A percentile compares a stretch with the other conserved stretches of the same genome.
phyloP scores from a whole-genome alignment of 1,140 invertebrate species.

The Drosophila takahashii region DNA sequence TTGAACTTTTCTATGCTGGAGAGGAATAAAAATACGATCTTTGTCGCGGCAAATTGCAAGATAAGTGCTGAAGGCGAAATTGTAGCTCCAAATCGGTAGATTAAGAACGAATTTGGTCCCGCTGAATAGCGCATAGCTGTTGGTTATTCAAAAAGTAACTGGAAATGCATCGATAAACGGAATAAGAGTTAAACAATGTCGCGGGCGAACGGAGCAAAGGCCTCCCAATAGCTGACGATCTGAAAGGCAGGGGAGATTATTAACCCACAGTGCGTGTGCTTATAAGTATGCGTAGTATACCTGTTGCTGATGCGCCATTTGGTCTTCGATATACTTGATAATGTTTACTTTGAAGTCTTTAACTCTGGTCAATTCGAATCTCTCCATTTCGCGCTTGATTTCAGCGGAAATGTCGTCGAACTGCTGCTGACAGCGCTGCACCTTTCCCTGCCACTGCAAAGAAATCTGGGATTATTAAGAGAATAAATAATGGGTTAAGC shows the following conservation, averaged over 20 bases:
- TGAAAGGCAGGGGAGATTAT: constrained; percentile 79
- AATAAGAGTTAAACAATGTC: constrained; percentile 87
- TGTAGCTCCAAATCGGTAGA: constrained; percentile 39
- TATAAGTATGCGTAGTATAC: constrained; percentile 84
- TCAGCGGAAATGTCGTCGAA: constrained; percentile 98
- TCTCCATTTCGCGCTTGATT: constrained; percentile 97
- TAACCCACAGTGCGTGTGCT: neutral
- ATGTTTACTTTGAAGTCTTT: constrained; percentile 96
- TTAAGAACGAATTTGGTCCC: constrained; percentile 72
- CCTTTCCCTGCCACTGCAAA: constrained; percentile 95
- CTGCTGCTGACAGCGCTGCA: constrained; percentile 97
- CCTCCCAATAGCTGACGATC: constrained; percentile 98
- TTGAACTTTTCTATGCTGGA: constrained; percentile 68
- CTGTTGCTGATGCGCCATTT: constrained; percentile 98
- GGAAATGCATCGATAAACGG: constrained; percentile 49
- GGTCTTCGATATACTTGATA: constrained; percentile 96
- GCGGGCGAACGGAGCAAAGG: constrained; percentile 96
- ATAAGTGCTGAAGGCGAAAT: constrained; percentile 54
- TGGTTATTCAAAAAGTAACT: constrained; percentile 27
- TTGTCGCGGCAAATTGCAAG: constrained; percentile 27
- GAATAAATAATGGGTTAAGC: neutral
- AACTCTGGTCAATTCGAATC: constrained; percentile 95
- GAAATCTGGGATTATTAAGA: neutral
- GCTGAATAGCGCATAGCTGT: constrained; percentile 51
- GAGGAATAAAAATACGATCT: constrained; percentile 51